Evolutionary conservation across 2,113 vertebrate species (phyloP).

Genomic region (Loxodonta africana): DNA sequence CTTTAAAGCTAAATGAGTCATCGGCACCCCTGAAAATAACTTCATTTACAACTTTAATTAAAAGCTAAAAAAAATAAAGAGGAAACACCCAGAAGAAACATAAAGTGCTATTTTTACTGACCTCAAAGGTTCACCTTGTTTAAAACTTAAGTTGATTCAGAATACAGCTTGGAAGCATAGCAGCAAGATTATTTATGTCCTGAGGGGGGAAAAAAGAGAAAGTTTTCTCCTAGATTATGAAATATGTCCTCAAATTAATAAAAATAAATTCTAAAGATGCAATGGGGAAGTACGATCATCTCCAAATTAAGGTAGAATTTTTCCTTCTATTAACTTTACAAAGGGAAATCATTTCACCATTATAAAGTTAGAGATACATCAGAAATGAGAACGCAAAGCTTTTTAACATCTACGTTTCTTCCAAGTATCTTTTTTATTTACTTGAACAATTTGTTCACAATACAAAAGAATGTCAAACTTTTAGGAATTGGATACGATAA

Average conservation of each 20-base stretch:
- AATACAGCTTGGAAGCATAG: conserved; percentile 59
- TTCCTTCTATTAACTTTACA: conserved; percentile 26
- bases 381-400: conserved; percentile 50
- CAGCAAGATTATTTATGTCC: conserved; percentile 59
- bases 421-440: conserved; percentile 49
- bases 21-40: conserved; percentile 16
- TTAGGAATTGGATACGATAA: not conserved
- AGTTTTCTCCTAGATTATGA: conserved; percentile 10
- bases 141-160: conserved; percentile 62
- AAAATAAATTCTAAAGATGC: conserved; percentile 46
- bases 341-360: conserved; percentile 22
- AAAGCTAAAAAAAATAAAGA: not conserved
- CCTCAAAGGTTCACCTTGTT: conserved; percentile 54
- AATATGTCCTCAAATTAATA: conserved; percentile 16
- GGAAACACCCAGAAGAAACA: not conserved
- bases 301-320: conserved; percentile 24
- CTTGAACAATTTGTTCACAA: conserved; percentile 40
- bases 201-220: not conserved
- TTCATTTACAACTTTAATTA: conserved; percentile 45
- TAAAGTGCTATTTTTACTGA: conserved; percentile 42
- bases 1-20: conserved; percentile 33
- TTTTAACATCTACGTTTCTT: conserved; percentile 22
- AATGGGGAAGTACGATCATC: conserved; percentile 15
- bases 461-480: conserved; percentile 27
- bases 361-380: not conserved